Percentiles rank a stretch among this genome's conserved stretches.
phyloP scores from a whole-genome alignment of 2,113 vertebrate species.

The Butorides virescens region DNA sequence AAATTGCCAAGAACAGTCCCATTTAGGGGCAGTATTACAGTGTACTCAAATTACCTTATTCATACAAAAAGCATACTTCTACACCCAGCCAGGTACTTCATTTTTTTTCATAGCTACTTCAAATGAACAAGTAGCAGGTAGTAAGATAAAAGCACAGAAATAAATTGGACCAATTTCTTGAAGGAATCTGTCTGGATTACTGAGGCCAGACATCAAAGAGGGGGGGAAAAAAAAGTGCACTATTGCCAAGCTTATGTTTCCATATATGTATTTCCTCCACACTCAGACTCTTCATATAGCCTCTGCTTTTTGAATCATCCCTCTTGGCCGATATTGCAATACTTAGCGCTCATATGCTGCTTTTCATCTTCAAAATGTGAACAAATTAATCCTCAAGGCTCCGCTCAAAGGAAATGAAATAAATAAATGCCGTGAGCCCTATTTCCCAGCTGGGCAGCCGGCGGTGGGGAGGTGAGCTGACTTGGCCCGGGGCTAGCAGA shows the following conservation, averaged over 20 bases:
- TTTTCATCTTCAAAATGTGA: conserved; percentile 48
- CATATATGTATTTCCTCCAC: conserved; percentile 58
- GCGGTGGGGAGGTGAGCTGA: neutral
- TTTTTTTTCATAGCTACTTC: neutral
- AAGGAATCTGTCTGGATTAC: conserved; percentile 59
- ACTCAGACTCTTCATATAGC: neutral
- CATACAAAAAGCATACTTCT: neutral
- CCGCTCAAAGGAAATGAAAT: neutral
- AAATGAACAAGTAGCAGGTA: conserved; percentile 45
- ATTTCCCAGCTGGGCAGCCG: neutral
- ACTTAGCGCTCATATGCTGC: neutral
- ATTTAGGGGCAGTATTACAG: neutral
- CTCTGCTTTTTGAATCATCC: conserved; percentile 58
- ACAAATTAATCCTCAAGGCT: neutral
- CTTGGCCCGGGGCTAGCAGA: neutral
- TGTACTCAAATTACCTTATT: neutral
- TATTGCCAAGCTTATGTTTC: conserved; percentile 55
- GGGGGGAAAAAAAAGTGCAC: neutral
- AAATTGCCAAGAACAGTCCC: neutral
- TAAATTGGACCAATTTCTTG: conserved; percentile 39
- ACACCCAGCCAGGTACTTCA: neutral
- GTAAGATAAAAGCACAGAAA: conserved; percentile 40
- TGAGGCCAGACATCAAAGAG: conserved; percentile 52
- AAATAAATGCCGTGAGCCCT: neutral
- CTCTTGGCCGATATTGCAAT: neutral